Base-by-base conservation (phyloP, 1,140 invertebrate genomes). In the Zaprionus gabonicus region DNA sequence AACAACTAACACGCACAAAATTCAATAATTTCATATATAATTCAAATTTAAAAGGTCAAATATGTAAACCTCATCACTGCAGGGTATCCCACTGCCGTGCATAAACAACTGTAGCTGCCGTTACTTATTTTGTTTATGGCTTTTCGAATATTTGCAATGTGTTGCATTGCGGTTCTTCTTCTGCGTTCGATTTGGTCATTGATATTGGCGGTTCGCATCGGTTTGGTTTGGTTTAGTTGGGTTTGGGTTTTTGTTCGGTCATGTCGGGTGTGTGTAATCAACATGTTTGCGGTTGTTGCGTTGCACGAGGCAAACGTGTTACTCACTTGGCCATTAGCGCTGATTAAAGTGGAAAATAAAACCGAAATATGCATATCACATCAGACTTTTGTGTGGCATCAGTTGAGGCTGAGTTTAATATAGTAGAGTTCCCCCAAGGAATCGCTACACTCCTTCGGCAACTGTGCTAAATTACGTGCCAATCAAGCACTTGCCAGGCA, bases 401-500 rank as follows among this genome's bases (percentile, higher is more conserved):
- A 51, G 12, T 51, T 20, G 46, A 25, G 12, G 10, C 31, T 34
- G 9, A 34, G 31, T 34, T 34, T 10, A 34, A 34, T 34, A 34
- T 10, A 10, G 31, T 34, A 34, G 23, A 23, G 23, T 34, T 34
- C 31, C 31, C 31, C 31, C 9, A 0, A 34, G 31, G 31, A 34
- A 2, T 34, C 2, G 17, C 44, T 20, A 9, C 38, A 41, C 38
- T n/a, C 38, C 38, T 41, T 13, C 4, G 12, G 20, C 7, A 51
- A 25, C 46, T 51, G 46, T 51, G 46, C 46, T 82, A 90, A 90
- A 90, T 90, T 90, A 90, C 86, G 85, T 90, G 85, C 82, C 85
- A 90, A 90, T 90, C 85, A 90, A 91, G 57, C 85, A 90, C 81
- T 91, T 77, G 85, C 73, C 80, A 82, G 76, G 84, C 85, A 88